phyloP scores from a whole-genome alignment of 1,140 invertebrate genomes.

The Eumeta japonica region DNA sequence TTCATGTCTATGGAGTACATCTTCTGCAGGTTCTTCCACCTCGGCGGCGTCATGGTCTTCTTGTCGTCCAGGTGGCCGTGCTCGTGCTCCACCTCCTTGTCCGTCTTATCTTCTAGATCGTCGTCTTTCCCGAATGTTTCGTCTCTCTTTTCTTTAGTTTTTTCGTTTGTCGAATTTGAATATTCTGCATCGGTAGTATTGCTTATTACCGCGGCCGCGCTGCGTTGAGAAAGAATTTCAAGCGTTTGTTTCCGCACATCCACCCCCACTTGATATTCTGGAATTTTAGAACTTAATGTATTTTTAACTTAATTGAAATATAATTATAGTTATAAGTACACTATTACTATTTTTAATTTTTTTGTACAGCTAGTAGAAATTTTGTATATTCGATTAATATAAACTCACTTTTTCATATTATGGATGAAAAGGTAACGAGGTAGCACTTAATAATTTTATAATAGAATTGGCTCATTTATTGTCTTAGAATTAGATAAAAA shows the following conservation, averaged over 20 bases:
- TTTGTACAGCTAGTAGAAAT: no score
- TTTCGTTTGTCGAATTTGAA: constrained; percentile 17
- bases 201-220: constrained; percentile 28
- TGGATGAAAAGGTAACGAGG: no score
- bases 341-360: no score
- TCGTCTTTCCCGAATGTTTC: constrained; percentile 32
- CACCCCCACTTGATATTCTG: constrained; percentile 49
- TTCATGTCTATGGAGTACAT: constrained; percentile 46
- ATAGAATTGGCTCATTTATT: no score
- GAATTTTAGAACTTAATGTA: no score
- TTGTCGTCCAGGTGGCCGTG: constrained; percentile 40
- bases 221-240: constrained; percentile 32
- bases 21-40: constrained; percentile 48
- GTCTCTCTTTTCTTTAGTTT: constrained; percentile 22
- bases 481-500: no score
- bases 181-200: constrained; percentile 37
- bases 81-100: constrained; percentile 33
- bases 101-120: constrained; percentile 37
- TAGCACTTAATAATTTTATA: no score
- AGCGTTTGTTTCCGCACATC: constrained; percentile 20
- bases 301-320: no score
- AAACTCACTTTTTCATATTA: no score
- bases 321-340: no score
- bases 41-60: constrained; percentile 34
- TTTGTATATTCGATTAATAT: no score